phyloP scores from a whole-genome alignment of 2,113 vertebrate species.

The Phyllopteryx taeniolatus region DNA sequence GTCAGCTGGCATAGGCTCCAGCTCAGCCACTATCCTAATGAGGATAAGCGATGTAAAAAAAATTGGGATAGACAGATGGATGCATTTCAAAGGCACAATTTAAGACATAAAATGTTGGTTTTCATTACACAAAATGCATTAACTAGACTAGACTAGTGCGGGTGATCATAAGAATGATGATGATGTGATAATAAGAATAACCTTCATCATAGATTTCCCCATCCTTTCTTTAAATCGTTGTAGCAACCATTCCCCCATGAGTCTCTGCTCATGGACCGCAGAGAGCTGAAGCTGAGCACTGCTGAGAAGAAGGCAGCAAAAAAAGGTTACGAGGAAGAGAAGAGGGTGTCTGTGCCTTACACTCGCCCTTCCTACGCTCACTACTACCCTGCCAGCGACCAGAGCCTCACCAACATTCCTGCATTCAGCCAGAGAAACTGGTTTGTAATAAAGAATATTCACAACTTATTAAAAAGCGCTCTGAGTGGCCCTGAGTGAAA shows the following conservation, averaged over 20 bases:
- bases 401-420: conserved; percentile 93
- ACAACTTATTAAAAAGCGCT: background rate
- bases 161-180: background rate
- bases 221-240: background rate
- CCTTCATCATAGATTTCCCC: background rate
- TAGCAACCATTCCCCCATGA: conserved; percentile 96
- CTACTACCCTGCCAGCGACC: conserved; percentile 93
- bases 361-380: conserved; percentile 92
- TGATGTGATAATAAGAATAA: no score
- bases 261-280: conserved; percentile 90
- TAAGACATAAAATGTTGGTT: no score
- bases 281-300: conserved; percentile 87
- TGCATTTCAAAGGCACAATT: no score
- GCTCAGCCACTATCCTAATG: no score
- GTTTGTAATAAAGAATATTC: conserved; percentile 60
- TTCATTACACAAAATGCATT: no score
- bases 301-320: conserved; percentile 92
- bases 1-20: no score
- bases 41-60: no score
- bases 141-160: no score
- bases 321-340: conserved; percentile 93
- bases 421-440: conserved; percentile 97
- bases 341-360: conserved; percentile 90
- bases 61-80: no score
- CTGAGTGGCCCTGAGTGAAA: background rate